Percentiles rank a stretch among this genome's conserved stretches.
These are phyloP conservation scores for Scarus forsteni DNA, from an alignment of 2,797 vertebrate genomes.

Conservation along the genomic window DNA sequence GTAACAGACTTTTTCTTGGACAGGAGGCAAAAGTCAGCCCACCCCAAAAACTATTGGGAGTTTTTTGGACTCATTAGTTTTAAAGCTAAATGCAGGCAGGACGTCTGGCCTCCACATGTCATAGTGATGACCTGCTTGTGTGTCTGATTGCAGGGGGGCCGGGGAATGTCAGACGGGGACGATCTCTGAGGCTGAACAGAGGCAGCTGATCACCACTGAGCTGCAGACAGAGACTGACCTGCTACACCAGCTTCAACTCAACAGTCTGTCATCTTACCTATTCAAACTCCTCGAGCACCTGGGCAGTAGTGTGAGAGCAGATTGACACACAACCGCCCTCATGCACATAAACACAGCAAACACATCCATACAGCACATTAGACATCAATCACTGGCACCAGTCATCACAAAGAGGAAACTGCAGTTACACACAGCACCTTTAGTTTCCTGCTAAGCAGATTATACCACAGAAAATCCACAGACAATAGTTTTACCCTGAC, in stretches of 20 bases:
- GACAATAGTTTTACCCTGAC: conserved; percentile 43
- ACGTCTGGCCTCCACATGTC: not conserved
- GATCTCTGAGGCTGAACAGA: conserved; percentile 86
- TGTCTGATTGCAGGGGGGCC: conserved; percentile 75
- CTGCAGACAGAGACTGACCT: conserved; percentile 48
- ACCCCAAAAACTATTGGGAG: no score
- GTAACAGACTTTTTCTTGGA: no score
- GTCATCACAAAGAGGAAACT: conserved; percentile 32
- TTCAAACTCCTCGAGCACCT: conserved; percentile 46
- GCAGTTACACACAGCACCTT: conserved; percentile 48
- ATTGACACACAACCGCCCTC: conserved; percentile 18
- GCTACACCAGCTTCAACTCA: conserved; percentile 50
- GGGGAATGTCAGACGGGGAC: conserved; percentile 86
- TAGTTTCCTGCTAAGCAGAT: conserved; percentile 37
- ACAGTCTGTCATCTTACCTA: conserved; percentile 43
- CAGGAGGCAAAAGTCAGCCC: no score
- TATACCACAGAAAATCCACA: conserved; percentile 44
- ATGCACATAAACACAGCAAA: conserved; percentile 25
- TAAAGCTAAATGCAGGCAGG: not conserved
- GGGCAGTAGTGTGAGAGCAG: conserved; percentile 52
- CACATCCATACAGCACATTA: conserved; percentile 24
- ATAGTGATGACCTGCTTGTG: conserved; percentile 2
- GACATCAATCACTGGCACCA: conserved; percentile 54
- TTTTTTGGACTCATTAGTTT: no score
- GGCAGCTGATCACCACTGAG: conserved; percentile 81